Evolutionary conservation across 53 echinoderm and acorn worm species (phyloP), one percentile per base, ranked within the genome.

Genomic region (Holothuria leucospilota): DNA sequence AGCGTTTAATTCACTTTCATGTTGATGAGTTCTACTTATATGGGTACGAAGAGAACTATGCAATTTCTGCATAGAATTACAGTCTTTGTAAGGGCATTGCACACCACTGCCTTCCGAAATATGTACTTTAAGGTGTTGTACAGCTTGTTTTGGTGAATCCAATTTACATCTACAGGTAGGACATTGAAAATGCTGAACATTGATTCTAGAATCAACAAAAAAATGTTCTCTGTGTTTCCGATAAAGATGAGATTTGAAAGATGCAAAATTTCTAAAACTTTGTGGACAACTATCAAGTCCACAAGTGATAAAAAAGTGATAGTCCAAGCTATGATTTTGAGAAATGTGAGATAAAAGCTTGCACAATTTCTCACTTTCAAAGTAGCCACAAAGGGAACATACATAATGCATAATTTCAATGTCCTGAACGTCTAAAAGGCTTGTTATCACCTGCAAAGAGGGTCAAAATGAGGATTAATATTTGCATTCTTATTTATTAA

Each of bases 301-400:
- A 71, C 71, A 41, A 34, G 71, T 71, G 30, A 71, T 71, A 41
- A 71, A 71, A 71, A 71, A 71, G 14, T 71, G 71, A 71, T 41
- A 71, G 39, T 71, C 71, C 46, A 42, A 71, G 39, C 71, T 71
- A 41, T 71, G 71, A 71, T 34, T 71, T 71, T 40, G 46, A 41
- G 71, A 41, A 39, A 41, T 71, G 20, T 71, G 71, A 34, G 71
- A 71, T 71, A 39, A 13, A 71, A 71, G 71, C n/a, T 71, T 71
- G 46, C 71, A 71, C 42, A 71, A 39, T 71, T 71, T 71, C 39
- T 20, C 71, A 71, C 71, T 71, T 71, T 71, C 13, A 71, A 41
- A 71, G 20, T 71, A 71, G 29, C 71, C 71, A 71, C 71, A 71
- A 71, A 71, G 40, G 71, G 40, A 71, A 71, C 39, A 71, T 13